Percentiles rank a stretch among this genome's conserved stretches.
Evolutionary conservation across 2,797 vertebrate species (phyloP).

Genomic region (Helicolenus hilgendorfi): DNA sequence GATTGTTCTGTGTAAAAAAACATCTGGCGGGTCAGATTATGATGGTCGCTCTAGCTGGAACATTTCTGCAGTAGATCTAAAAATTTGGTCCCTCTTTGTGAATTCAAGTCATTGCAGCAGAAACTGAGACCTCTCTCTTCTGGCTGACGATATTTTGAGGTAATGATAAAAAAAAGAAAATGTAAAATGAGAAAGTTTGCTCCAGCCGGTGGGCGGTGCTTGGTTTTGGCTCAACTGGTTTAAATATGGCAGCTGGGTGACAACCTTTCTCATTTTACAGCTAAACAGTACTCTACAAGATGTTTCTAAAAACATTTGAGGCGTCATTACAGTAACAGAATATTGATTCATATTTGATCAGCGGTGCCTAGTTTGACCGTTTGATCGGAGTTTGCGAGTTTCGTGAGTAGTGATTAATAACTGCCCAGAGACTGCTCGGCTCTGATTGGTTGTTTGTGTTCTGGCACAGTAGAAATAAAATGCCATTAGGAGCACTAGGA

Average conservation of each 20-base stretch:
- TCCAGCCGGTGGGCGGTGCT: background rate
- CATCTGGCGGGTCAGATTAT: background rate
- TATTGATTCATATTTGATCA: background rate
- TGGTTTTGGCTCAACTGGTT: background rate
- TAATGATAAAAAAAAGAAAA: background rate
- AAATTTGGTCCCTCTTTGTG: background rate
- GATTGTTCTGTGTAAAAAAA: background rate
- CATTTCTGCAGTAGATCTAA: background rate
- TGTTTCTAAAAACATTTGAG: no score
- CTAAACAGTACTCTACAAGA: no score
- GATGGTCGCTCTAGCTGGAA: background rate
- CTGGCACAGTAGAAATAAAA: background rate
- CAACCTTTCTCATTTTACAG: background rate
- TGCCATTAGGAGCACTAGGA: background rate
- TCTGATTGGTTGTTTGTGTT: background rate
- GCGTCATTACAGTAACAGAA: no score
- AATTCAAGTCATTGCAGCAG: background rate
- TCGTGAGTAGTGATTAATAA: background rate
- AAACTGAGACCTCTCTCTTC: background rate
- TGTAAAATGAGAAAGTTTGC: background rate
- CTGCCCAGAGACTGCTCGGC: background rate
- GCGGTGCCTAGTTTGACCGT: background rate
- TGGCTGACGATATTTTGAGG: background rate
- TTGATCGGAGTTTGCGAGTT: background rate
- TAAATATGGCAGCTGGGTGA: background rate